phyloP scores from a whole-genome alignment of 2,888 invertebrate species.

The Halictus quadricinctus region DNA sequence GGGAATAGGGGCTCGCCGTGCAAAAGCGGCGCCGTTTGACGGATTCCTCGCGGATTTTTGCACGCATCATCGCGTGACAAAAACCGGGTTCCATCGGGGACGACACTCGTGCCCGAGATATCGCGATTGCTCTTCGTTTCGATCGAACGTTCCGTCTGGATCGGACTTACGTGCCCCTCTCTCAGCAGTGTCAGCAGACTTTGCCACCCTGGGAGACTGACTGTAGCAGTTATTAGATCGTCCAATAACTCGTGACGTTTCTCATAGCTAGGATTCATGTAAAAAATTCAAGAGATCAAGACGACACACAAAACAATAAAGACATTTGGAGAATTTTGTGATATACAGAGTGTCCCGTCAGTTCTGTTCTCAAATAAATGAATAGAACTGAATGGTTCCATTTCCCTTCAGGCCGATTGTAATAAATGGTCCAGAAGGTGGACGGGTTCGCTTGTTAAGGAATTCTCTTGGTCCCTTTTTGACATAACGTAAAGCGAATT shows the following conservation, averaged over 20 bases:
- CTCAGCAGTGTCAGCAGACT: not conserved
- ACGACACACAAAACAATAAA: not conserved
- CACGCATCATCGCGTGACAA: conserved; percentile 3
- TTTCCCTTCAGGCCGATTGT: not conserved
- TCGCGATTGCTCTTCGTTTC: not conserved
- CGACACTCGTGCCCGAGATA: conserved; percentile 14
- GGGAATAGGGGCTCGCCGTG: not conserved
- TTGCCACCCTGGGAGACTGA: not conserved
- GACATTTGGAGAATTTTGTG: too few species aligned
- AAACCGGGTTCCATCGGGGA: conserved; percentile 11
- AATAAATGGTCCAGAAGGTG: not conserved
- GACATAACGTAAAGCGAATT: too few species aligned
- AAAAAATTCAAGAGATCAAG: not conserved
- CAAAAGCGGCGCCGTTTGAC: conserved; percentile 19
- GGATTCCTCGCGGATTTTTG: conserved; percentile 36
- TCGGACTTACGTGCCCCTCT: not conserved
- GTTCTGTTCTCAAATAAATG: not conserved
- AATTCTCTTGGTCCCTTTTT: too few species aligned
- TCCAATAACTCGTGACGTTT: not conserved
- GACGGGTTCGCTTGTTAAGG: too few species aligned
- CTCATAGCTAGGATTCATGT: not conserved
- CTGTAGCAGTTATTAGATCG: not conserved
- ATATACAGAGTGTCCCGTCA: too few species aligned
- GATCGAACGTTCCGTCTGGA: not conserved
- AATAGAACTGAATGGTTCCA: not conserved